Evolutionary conservation across 2,797 vertebrate genomes (phyloP), one percentile per base, ranked within the genome.

Genomic region (Micrastur ruficollis): DNA sequence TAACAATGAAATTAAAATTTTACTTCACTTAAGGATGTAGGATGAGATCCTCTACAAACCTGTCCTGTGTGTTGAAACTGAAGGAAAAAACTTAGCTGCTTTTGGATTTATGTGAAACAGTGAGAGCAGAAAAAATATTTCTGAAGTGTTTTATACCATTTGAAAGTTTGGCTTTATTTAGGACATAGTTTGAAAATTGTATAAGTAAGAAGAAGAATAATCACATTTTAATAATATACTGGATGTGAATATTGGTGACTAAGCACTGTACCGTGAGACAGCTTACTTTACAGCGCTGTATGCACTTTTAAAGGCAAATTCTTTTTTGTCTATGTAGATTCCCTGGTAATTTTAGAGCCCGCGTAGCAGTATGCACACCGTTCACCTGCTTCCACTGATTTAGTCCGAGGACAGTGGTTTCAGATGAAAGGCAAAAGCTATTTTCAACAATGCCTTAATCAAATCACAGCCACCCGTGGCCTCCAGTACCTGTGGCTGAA

Each of bases 361-460:
- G 2, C 2, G 1, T 23, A 61, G 29, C 14, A 20, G 52, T 34
- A 46, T 0, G 3, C 8, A 58, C 27, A 11, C 44, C 2, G 0
- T 15, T 88, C 73, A 17, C 29, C 53, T n/a, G 47, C 66, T 84
- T 46, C 62, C 42, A 12, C 36, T 55, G 91, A 40, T 34, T 63
- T 19, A 58, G 11, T 32, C 42, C 1, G 8, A 76, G 78, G 20
- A 52, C 2, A 18, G 86, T 23, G 67, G 83, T 42, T 93, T 84
- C 82, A 36, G 80, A 34, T 21, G 88, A 86, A 88, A 95, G 34
- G 68, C 49, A 87, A 63, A 81, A 81, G 55, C 46, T 81, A 4
- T 84, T 93, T 89, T 79, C 66, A 78, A 67, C 84, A 86, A 65
- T 55, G 42, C 80, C 83, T 82, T 84, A 87, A 91, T 93, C 81